Evolutionary conservation across 2,888 invertebrate genomes (phyloP), one percentile per base, ranked within the genome.

Genomic region (Latheticus oryzae): DNA sequence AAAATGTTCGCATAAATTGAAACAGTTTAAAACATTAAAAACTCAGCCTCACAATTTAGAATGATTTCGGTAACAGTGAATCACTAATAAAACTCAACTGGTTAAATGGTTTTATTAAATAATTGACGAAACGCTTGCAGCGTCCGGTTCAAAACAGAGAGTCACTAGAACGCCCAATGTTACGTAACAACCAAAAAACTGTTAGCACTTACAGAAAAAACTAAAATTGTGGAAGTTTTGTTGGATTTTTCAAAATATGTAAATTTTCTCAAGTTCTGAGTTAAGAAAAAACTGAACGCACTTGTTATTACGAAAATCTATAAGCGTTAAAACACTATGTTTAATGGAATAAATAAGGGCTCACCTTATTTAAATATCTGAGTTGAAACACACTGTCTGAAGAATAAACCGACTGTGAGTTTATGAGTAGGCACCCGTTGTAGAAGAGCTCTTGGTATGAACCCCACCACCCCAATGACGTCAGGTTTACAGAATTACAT

Each of bases 361-460:
- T 59, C 59, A 59, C 59, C 59, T 59, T 50, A 21, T 28, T 40
- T 32, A 9, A 42, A 35, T 43, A 33, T 55, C 32, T 50, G 50
- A 32, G 21, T 53, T 45, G 72, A 70, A 73, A 73, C 74, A 75
- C 76, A 76, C 76, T 71, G 71, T 71, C 68, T 71, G 68, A 69
- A 69, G 73, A 71, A 69, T 69, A 72, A 72, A 75, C 70, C 70
- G 71, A 75, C 72, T 73, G 68, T 74, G 75, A 71, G 65, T 68
- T 70, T 68, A 65, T 67, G 63, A 68, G 62, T 63, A 66, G 62
- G 64, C 57, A 66, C 65, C 63, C 68, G 65, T 60, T 68, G 69
- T 72, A 70, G 73, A 73, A 71, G 70, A 73, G 71, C 70, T 70
- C 72, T 69, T 71, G 69, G 68, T 72, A 66, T 64, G 61, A 68